Evolutionary conservation across 2,888 invertebrate species (phyloP).

Genomic region (Slavum lentiscoides): DNA sequence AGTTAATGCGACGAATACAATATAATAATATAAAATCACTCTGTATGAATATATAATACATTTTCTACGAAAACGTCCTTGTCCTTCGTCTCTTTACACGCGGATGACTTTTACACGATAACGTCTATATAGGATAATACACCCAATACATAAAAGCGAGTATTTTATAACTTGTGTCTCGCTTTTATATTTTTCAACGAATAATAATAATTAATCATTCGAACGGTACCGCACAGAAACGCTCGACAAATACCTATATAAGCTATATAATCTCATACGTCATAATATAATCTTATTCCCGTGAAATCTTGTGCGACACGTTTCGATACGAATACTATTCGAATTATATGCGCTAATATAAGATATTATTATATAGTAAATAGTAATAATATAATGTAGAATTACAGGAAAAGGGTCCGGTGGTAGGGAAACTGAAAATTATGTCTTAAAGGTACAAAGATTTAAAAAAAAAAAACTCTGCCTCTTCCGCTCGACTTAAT

Average conservation of each 20-base stretch:
- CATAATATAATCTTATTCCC: not conserved
- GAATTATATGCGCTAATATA: too few relatives aligned
- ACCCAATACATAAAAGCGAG: not conserved
- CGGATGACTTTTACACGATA: constrained; percentile 21
- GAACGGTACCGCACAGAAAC: not conserved
- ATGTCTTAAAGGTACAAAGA: too few relatives aligned
- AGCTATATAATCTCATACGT: not conserved
- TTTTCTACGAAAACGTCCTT: constrained; percentile 40
- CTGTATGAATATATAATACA: constrained; percentile 19
- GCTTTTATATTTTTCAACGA: constrained; percentile 16
- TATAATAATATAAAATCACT: constrained; percentile 13
- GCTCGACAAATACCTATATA: not conserved
- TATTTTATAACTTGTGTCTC: constrained; percentile 1
- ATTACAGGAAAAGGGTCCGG: too few relatives aligned
- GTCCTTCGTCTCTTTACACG: constrained; percentile 29
- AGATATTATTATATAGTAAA: too few relatives aligned
- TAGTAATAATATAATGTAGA: too few relatives aligned
- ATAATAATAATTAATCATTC: constrained; percentile 16
- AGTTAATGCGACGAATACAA: constrained; percentile 26
- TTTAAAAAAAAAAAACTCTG: too few relatives aligned
- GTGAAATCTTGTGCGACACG: too few relatives aligned
- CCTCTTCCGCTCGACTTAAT: too few relatives aligned
- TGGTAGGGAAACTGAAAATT: too few relatives aligned
- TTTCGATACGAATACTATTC: too few relatives aligned
- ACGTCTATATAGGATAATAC: not conserved